A percentile compares a stretch with the other conserved stretches of the same genome.
Evolutionary conservation across 2,888 invertebrate species (phyloP).

Genomic region (Stramonita haemastoma): DNA sequence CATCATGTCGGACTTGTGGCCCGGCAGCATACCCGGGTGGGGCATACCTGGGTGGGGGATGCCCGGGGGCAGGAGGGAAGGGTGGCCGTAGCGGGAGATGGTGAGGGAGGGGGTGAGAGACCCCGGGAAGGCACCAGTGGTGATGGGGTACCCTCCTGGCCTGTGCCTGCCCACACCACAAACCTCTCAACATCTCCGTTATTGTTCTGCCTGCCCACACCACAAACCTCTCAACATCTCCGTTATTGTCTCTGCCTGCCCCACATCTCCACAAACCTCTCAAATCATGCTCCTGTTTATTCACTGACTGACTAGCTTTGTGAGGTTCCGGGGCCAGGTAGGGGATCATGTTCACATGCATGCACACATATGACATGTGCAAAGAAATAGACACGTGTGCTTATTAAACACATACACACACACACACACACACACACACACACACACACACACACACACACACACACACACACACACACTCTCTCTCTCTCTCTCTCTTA

Average conservation of each 20-base stretch:
- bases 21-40: constrained; percentile 82
- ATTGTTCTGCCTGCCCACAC: too few species aligned
- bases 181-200: too few species aligned
- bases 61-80: constrained; percentile 82
- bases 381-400: neutral
- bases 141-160: constrained; percentile 94
- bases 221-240: too few species aligned
- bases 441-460: neutral
- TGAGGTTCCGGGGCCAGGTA: too few species aligned
- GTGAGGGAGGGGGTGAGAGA: constrained; percentile 94
- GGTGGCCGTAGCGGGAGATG: constrained; percentile 78
- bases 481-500: too few species aligned
- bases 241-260: too few species aligned
- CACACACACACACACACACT: too few species aligned
- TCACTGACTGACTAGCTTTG: too few species aligned
- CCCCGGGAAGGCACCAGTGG: constrained; percentile 93
- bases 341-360: neutral
- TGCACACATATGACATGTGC: neutral
- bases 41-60: constrained; percentile 80
- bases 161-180: constrained; percentile 86
- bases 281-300: too few species aligned
- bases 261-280: too few species aligned
- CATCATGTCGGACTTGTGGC: constrained; percentile 79
- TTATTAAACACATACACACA: neutral
- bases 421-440: neutral